Evolutionary conservation across 2,797 vertebrate species (phyloP).

Genomic region (Peromyscus melanophrys): DNA sequence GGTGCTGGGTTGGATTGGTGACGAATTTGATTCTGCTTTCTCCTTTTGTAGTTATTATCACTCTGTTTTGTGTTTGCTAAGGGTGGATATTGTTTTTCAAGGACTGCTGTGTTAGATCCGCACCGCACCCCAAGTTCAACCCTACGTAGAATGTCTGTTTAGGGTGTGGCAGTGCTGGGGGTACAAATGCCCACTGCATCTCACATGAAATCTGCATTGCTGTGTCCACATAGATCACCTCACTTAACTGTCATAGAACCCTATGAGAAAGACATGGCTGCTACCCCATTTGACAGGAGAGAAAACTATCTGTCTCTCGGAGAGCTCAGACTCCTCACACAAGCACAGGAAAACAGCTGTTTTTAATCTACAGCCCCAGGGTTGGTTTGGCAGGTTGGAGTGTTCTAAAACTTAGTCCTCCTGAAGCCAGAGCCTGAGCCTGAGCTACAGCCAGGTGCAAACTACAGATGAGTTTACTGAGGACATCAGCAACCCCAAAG

Average conservation of each 20-base stretch:
- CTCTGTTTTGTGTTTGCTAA: neutral
- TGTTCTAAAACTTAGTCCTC: neutral
- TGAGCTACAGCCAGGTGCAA: neutral
- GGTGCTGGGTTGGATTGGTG: neutral
- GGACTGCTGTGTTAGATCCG: neutral
- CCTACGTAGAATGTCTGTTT: neutral
- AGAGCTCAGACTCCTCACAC: neutral
- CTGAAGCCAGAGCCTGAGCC: neutral
- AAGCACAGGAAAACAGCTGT: neutral
- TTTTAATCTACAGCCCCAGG: neutral
- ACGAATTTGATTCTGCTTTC: neutral
- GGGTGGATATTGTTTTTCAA: neutral
- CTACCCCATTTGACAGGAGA: slow-evolving; percentile 20
- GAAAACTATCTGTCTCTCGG: neutral
- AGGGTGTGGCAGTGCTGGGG: neutral
- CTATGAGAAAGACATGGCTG: neutral
- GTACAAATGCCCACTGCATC: neutral
- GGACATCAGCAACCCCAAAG: neutral
- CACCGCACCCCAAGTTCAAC: neutral
- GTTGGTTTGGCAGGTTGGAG: neutral
- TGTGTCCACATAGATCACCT: neutral
- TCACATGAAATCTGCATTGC: neutral
- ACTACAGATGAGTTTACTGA: neutral
- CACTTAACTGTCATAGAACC: slow-evolving; percentile 34
- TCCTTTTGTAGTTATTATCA: neutral